Base-by-base conservation (phyloP, 2,113 vertebrate genomes). In the Seriola aureovittata region DNA sequence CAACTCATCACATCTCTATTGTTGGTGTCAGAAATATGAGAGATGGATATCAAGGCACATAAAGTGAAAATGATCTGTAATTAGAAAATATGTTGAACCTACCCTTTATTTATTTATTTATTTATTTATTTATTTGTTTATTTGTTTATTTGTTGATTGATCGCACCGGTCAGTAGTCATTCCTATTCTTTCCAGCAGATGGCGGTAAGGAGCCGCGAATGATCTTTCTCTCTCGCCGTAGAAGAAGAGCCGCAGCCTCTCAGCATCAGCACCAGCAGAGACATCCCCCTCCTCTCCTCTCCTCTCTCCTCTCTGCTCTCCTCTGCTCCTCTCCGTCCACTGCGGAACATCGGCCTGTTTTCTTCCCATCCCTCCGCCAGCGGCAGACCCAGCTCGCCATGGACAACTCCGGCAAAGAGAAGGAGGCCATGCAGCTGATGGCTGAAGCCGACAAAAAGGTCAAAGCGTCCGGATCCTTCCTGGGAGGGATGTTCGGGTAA, bases 361-460 rank as follows among this genome's bases (percentile, higher is more conserved):
- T 78, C 70, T 69, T 78, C 46, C 71, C 71, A 17, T 21, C 74
- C 21, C 74, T 78, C 84, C 78, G 21, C 69, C 71, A 68, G 71
- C 64, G 69, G 55, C 73, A 73, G 57, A 75, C 63, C 65, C 73
- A 42, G 78, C 48, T 40, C 86, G 78, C 59, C 75, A 99, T 98
- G 98, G 98, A 99, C 85, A 98, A 93, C 95, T 79, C 97, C 17
- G 97, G 97, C 1, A 99, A 99, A 92, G 97, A 99, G 92, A 97
- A 98, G 80, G 97, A 99, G 94, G 98, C 97, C 65, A 96, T 98
- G 89, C 97, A 98, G 94, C 95, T 99, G 85, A 99, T 99, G 97
- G 97, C 98, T 5, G 98, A 99, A 59, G 98, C 98, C 32, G 98
- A 99, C 93, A 99, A 99, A 86, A 96, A 98, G 87, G 97, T 99